Percentiles rank a stretch among this genome's conserved stretches.
These are phyloP conservation scores for Rallus crepitans DNA, from an alignment of 2,797 vertebrate species.

Conservation along the genomic window DNA sequence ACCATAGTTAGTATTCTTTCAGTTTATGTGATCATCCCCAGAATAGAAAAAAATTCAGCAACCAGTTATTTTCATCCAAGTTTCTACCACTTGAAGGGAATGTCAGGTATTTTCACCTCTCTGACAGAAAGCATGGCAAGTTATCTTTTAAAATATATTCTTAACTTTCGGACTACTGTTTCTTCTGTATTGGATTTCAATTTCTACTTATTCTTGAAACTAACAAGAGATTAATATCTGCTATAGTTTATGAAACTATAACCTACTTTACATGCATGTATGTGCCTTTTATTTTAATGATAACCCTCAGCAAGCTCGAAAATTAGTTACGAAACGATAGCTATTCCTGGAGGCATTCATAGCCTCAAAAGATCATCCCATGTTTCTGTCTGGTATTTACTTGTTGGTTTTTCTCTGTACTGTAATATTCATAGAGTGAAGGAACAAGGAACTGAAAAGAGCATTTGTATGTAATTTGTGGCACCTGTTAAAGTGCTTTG, in stretches of 20 bases:
- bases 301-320: background rate
- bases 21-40: background rate
- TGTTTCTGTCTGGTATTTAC: background rate
- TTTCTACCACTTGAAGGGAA: background rate
- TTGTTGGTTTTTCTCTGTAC: background rate
- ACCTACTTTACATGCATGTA: background rate
- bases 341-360: background rate
- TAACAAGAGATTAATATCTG: background rate
- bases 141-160: background rate
- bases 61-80: background rate
- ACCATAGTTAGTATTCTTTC: background rate
- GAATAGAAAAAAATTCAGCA: background rate
- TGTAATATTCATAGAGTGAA: conserved; percentile 4
- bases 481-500: background rate
- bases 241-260: background rate
- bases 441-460: background rate
- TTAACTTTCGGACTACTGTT: background rate
- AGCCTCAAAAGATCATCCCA: background rate
- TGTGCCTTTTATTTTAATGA: background rate
- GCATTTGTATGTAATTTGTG: background rate
- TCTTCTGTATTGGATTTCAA: background rate
- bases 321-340: background rate
- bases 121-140: background rate
- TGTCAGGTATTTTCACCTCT: background rate
- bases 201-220: background rate